Percentiles rank a stretch among this genome's conserved stretches.
Evolutionary conservation across 92 coral and sea anemone genomes (phyloP).

Genomic region (Zoanthus gigantus): DNA sequence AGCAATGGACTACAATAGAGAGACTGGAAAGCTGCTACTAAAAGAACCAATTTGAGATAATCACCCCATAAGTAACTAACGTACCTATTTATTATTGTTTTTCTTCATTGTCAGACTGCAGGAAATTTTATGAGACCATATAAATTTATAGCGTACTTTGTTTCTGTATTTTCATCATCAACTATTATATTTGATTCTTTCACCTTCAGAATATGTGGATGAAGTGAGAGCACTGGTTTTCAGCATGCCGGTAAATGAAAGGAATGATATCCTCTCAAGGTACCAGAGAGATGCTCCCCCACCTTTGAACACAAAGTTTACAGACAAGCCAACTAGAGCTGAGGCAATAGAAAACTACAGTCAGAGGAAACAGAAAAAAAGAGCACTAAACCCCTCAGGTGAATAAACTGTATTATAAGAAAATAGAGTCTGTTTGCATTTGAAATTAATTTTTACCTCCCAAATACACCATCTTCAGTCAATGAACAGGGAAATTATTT

Average conservation of each 20-base stretch:
- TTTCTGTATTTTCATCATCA: background rate
- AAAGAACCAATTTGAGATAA: background rate
- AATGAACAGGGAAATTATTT: background rate
- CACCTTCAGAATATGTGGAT: constrained; percentile 7
- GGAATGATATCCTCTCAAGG: constrained; percentile 9
- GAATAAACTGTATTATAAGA: background rate
- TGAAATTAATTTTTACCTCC: constrained; percentile 2
- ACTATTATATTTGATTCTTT: background rate
- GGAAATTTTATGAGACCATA: background rate
- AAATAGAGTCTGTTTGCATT: background rate
- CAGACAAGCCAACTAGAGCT: constrained; percentile 3
- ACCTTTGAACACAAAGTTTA: constrained; percentile 1
- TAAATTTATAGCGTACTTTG: background rate
- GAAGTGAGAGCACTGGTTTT: constrained; percentile 6
- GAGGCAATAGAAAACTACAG: background rate
- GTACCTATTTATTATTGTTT: background rate
- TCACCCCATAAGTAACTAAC: constrained; percentile 1
- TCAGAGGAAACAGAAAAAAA: constrained; percentile 3
- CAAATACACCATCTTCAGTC: background rate
- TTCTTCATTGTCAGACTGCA: background rate
- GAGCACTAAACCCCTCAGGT: constrained; percentile 3
- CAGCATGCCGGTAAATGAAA: constrained; percentile 5
- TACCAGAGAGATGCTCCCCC: background rate
- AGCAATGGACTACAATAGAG: background rate
- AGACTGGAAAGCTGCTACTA: constrained; percentile 2